phyloP scores from a whole-genome alignment of 2,888 invertebrate species.

The Pterostichus niger region DNA sequence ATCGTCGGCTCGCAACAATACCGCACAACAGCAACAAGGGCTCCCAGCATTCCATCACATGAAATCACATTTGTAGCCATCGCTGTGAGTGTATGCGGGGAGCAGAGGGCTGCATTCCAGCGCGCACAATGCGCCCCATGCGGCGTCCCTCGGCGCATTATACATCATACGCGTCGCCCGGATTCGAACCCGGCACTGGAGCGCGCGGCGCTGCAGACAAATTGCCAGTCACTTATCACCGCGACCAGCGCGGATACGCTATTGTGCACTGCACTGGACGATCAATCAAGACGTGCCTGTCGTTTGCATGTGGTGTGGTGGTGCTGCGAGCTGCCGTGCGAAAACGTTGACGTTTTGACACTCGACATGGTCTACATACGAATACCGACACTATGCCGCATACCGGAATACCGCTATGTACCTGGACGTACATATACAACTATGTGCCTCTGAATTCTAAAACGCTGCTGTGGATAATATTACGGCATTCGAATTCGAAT shows the following conservation, averaged over 20 bases:
- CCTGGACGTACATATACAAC: no score
- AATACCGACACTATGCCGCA: not conserved
- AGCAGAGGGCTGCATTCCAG: conserved; percentile 21
- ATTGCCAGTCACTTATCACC: conserved; percentile 66
- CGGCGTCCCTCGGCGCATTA: conserved; percentile 70
- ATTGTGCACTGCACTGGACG: conserved; percentile 72
- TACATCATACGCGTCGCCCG: conserved; percentile 68
- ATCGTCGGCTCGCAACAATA: not conserved
- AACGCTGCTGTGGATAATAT: no score
- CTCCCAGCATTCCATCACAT: not conserved
- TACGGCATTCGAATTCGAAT: no score
- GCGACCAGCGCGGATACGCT: conserved; percentile 62
- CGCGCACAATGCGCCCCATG: conserved; percentile 72
- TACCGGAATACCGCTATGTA: no score
- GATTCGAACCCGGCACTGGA: conserved; percentile 58
- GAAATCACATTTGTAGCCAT: conserved; percentile 19
- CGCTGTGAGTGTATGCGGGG: no score
- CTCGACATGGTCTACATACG: not conserved
- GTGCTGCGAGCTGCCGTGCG: not conserved
- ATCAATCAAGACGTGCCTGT: conserved; percentile 59
- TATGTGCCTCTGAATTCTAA: no score
- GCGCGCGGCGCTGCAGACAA: conserved; percentile 52
- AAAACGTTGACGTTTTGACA: conserved; percentile 27
- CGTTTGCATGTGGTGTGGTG: conserved; percentile 48
- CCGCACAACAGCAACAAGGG: not conserved